Base-by-base conservation (phyloP, 2,888 invertebrate species). In the Chirona hameri region DNA sequence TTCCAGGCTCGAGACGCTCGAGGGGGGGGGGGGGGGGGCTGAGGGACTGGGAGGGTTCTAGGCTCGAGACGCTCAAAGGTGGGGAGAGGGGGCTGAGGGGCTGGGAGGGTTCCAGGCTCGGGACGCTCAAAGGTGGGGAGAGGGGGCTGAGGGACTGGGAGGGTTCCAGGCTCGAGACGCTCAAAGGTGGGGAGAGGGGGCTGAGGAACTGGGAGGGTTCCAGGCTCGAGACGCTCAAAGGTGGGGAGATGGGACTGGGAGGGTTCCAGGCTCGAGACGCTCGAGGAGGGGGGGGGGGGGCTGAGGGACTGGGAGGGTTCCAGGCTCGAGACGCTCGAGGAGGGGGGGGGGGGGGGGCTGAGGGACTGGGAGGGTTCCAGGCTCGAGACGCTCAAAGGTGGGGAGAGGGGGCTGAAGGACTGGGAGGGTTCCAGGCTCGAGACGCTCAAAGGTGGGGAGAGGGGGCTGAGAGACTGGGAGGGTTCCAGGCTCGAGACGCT, bases 221-320 rank as follows among this genome's bases (percentile, higher is more conserved):
- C 39, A 99, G 99, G 88, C 89, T 99, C 82, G 98, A 99, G 86
- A 96, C 97, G 0, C 87, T 99, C 0, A 93, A 93, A 86, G 87
- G 89, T 89, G 84, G 83, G 85, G 52, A 12, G 10, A 52, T n/a
- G n/a, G n/a, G n/a, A n/a, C n/a, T n/a, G n/a, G n/a, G n/a, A n/a
- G n/a, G n/a, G n/a, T n/a, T n/a, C n/a, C n/a, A n/a, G n/a, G n/a
- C n/a, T n/a, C n/a, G n/a, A n/a, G n/a, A n/a, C n/a, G n/a, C n/a
- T n/a, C n/a, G n/a, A n/a, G n/a, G n/a, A n/a, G n/a, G n/a, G n/a
- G n/a, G n/a, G n/a, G n/a, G n/a, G 5, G 52, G 18, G 12, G 18
- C 18, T 52, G 52, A 52, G 52, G 7, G 52, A 52, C 52, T 52
- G 18, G 52, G 52, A 52, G 52, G 52, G 39, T 7, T 39, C 39